Percentiles rank a stretch among this genome's conserved stretches.
These are phyloP conservation scores for Drosophila willistoni DNA, from an alignment of 1,140 invertebrate genomes.

Conservation along the genomic window DNA sequence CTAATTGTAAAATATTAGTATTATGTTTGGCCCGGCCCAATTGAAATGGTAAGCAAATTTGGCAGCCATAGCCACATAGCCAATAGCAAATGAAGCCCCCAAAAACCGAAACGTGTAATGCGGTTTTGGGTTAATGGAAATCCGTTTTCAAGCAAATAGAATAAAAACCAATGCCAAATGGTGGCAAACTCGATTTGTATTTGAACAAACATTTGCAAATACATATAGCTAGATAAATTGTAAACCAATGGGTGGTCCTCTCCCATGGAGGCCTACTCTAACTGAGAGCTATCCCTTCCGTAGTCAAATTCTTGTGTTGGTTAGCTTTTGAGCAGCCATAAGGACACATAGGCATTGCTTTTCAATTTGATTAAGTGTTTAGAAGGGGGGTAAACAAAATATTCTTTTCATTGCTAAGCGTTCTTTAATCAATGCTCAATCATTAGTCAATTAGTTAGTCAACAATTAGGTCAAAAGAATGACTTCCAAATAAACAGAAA, in stretches of 20 bases:
- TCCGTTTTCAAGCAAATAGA: neutral
- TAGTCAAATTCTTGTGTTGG: neutral
- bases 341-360: too few species aligned
- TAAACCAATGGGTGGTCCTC: neutral
- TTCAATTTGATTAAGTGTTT: too few species aligned
- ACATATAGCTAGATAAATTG: neutral
- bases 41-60: slow-evolving; percentile 64
- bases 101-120: slow-evolving; percentile 47
- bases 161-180: neutral
- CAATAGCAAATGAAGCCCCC: slow-evolving; percentile 40
- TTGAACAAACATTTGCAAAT: neutral
- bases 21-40: slow-evolving; percentile 17
- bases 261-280: neutral
- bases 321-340: too few species aligned
- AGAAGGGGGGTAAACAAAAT: too few species aligned
- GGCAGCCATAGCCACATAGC: slow-evolving; percentile 17
- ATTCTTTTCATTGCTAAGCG: too few species aligned
- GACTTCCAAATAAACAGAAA: too few species aligned
- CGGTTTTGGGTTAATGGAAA: slow-evolving; percentile 8
- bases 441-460: too few species aligned
- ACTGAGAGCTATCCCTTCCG: neutral
- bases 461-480: too few species aligned
- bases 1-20: slow-evolving; percentile 73
- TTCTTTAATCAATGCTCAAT: too few species aligned
- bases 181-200: slow-evolving; percentile 1